Evolutionary conservation across 2,113 vertebrate species (phyloP).

Genomic region (Apteryx owenii): DNA sequence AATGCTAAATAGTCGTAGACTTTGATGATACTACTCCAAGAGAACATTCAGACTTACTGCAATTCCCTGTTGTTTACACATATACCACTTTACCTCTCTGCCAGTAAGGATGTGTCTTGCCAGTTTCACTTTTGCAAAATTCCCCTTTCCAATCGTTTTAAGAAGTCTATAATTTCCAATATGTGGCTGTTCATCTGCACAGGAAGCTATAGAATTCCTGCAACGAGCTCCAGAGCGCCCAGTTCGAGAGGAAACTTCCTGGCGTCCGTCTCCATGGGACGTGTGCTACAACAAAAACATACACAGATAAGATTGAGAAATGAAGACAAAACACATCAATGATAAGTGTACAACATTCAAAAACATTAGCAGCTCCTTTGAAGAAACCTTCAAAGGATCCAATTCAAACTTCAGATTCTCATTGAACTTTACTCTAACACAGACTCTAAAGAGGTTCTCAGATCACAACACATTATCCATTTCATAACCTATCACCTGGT

Average conservation of each 20-base stretch:
- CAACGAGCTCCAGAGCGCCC: constrained; percentile 89
- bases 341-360: background rate
- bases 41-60: background rate
- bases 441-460: background rate
- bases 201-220: constrained; percentile 89
- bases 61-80: background rate
- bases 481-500: background rate
- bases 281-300: constrained; percentile 84
- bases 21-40: background rate
- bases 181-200: constrained; percentile 91
- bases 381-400: background rate
- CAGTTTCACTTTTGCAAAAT: constrained; percentile 98
- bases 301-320: constrained; percentile 3
- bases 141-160: constrained; percentile 98
- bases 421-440: background rate
- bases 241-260: constrained; percentile 87
- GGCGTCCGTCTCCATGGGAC: constrained; percentile 90
- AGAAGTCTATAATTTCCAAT: constrained; percentile 97
- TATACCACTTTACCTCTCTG: constrained; percentile 88
- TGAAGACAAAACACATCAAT: background rate
- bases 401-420: background rate
- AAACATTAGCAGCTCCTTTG: background rate
- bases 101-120: constrained; percentile 96
- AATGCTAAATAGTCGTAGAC: background rate
- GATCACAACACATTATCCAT: background rate